Base-by-base conservation (phyloP, 2,888 invertebrate genomes). In the Eupithecia exiguata region DNA sequence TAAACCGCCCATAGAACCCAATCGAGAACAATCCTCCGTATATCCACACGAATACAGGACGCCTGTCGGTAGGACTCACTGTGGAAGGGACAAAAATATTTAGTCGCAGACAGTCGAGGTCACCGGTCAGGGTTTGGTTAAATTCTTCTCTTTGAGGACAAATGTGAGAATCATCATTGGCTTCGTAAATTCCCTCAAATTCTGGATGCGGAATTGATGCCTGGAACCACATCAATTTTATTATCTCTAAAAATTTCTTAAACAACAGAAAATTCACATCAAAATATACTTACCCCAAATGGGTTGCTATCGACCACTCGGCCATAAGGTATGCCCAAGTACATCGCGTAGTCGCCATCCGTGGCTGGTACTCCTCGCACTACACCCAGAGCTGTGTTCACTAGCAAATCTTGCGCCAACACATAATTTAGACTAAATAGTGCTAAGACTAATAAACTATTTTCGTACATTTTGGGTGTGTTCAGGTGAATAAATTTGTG, bases 281-380 rank as follows among this genome's bases (percentile, higher is more conserved):
- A 12, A 21, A 53, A 36, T 18, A 63, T 18, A 70, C 88, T 87
- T 80, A 91, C 91, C 77, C 89, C 89, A 72, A 91, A 91, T n/a
- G 89, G 90, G 79, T 90, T 89, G 16, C 67, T 79, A n/a, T 70
- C 72, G 67, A 89, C 78, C 0, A 91, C 86, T 40, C 76, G 81
- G 5, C 86, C 91, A 63, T 89, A 91, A 0, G 91, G 91, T 81
- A 91, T 89, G 3, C 90, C 91, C 79, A 90, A 79, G 69, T 87
- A 91, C 88, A 88, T 88, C 7, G 85, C 80, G 72, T 88, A 86
- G 40, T 86, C 84, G 3, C 90, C 90, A 79, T 89, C 87, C 0
- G 83, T 63, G 7, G 88, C 86, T 46, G 76, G 80, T 25, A 89
- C 72, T 4, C 91, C 91, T 21, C 86, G 83, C 30, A 91, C 86